Base-by-base conservation (phyloP, 2,888 invertebrate species). In the Nomada hirtipes region DNA sequence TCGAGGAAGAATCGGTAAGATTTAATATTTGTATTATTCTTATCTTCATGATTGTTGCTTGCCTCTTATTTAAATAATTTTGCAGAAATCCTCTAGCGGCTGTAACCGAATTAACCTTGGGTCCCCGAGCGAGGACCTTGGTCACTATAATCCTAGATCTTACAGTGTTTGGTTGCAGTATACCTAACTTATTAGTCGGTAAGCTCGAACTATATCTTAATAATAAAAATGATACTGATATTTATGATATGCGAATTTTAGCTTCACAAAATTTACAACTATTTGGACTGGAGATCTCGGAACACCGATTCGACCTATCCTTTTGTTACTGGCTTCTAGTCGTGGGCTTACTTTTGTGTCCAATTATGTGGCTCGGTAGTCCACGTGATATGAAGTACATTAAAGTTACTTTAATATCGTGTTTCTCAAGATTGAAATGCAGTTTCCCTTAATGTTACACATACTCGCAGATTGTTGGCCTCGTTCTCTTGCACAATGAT, bases 311-410 rank as follows among this genome's bases (percentile, higher is more conserved):
- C 77, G 95, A 96, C 85, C 94, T 97, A 61, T 96, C 97, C 0
- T 97, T 97, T 93, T 98, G 98, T 92, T 96, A 97, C 87, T 98
- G 98, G 97, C 95, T 98, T 92, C 92, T 98, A 29, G 94, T 98
- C 23, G 95, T 98, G 2, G 97, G 97, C 0, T 91, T 96, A 2
- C 92, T 96, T 70, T 95, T 98, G 29, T 97, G 97, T 85, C 98
- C 98, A 0, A 93, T 98, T 70, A 96, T 97, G 95, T 98, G 98
- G 98, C 95, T 98, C 9, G 98, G 98, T 67, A 98, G 98, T 82
- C 98, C 98, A 0, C 98, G 98, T 93, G 98, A 98, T 91, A 98
- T 98, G 97, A 98, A 98, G 98, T 98, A 94, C 95, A 42, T 60
- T 26, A 18, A 71, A 57, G 42, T 55, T 53, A 11, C 60, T 42